Conservation (phyloP, 2,888 invertebrate species). For the Pharmacophagus antenor region DNA sequence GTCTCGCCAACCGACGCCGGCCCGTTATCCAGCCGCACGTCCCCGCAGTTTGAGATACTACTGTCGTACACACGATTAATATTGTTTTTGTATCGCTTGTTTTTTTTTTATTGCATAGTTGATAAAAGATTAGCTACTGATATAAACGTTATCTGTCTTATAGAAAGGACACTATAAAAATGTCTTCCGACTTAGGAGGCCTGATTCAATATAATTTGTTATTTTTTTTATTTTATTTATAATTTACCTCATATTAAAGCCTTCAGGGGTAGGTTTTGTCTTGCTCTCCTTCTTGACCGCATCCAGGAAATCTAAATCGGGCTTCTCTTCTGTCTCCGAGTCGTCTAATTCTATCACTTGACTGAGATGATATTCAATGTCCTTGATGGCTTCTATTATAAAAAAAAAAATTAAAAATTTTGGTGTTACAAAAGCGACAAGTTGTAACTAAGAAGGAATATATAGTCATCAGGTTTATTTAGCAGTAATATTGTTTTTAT, state of each 20-base stretch:
- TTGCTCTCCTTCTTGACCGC: constrained; percentile 67
- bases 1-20: constrained; percentile 90
- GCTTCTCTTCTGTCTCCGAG: constrained; percentile 89
- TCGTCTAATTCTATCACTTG: constrained; percentile 90
- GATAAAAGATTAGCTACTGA: not conserved
- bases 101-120: not conserved
- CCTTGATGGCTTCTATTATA: constrained; percentile 44
- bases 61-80: constrained; percentile 35
- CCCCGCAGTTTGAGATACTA: constrained; percentile 67
- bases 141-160: too few relatives aligned
- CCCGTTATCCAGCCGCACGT: constrained; percentile 87
- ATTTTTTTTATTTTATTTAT: too few relatives aligned
- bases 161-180: too few relatives aligned
- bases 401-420: not conserved
- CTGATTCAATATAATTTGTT: too few relatives aligned
- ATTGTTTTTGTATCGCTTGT: not conserved
- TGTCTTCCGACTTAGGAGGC: too few relatives aligned
- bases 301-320: constrained; percentile 83
- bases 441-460: too few relatives aligned
- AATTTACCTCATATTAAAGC: constrained; percentile 52
- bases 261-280: constrained; percentile 55
- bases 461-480: too few relatives aligned
- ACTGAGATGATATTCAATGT: constrained; percentile 46
- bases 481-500: too few relatives aligned
- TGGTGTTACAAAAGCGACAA: too few relatives aligned